phyloP scores from a whole-genome alignment of 2,797 vertebrate genomes.

The Chanos chanos region DNA sequence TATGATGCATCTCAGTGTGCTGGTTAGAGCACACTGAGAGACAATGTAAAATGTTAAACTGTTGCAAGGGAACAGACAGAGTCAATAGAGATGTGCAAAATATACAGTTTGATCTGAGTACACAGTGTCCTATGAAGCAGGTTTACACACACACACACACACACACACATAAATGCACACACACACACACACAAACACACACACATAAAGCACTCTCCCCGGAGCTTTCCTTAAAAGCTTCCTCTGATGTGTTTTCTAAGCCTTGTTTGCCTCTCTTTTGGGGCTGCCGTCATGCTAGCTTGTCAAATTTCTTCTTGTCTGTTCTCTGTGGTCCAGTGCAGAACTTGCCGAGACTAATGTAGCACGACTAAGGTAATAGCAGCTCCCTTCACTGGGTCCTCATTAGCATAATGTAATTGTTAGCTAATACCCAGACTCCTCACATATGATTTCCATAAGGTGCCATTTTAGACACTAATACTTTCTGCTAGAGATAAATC shows the following conservation, averaged over 20 bases:
- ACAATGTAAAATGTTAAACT: constrained; percentile 2
- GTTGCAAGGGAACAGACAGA: neutral
- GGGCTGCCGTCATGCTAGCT: constrained; percentile 20
- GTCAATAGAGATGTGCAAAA: constrained; percentile 24
- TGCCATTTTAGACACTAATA: constrained; percentile 37
- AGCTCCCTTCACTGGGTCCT: constrained; percentile 22
- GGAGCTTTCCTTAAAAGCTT: neutral
- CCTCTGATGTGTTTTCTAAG: neutral
- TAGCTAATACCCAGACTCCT: constrained; percentile 39
- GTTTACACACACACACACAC: constrained; percentile 7
- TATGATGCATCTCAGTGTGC: constrained; percentile 9
- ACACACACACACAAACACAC: neutral
- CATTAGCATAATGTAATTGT: constrained; percentile 50
- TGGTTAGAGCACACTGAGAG: constrained; percentile 14
- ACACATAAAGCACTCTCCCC: neutral
- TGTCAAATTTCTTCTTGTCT: constrained; percentile 9
- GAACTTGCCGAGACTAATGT: constrained; percentile 34
- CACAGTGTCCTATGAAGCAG: too few relatives aligned
- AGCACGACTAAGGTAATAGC: constrained; percentile 32
- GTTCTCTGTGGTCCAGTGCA: constrained; percentile 24
- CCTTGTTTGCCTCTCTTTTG: constrained; percentile 21
- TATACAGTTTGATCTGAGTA: too few relatives aligned
- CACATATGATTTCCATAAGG: constrained; percentile 21
- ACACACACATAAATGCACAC: neutral
- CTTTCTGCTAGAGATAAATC: constrained; percentile 30